Base-by-base conservation (phyloP, 1,140 invertebrate genomes). In the Leguminivora glycinivorella region DNA sequence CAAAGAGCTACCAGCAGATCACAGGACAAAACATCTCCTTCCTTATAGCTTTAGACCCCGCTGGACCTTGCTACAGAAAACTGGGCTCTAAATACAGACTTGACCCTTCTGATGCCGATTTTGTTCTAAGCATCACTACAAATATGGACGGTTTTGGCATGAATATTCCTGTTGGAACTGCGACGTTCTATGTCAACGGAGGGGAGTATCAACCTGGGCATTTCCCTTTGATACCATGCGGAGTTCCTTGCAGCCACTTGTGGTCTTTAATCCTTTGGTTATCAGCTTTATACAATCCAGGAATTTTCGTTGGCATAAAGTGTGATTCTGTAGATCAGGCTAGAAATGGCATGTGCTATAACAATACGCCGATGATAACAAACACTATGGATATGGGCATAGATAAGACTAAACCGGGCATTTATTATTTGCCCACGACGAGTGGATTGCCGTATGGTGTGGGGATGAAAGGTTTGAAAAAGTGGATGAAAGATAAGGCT, bases 61-160 rank as follows among this genome's bases (percentile, higher is more conserved):
- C 87, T 2, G 89, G 89, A 22, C 86, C 87, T 3, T 91, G 89
- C 58, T 91, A 88, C 66, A 78, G 87, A 26, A 81, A 88, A 26
- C 71, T 83, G 0, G 83, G 81, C 56, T 81, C 87, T 12, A 78
- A 83, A n/a, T 73, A 88, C 1, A 76, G 87, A 56, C 63, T 91
- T 5, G 87, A 91, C 43, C 40, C 40, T 43, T 43, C 40, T 43
- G 40, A 43, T 5, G 40, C 40, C 40, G 40, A 43, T n/a, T 43
- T 43, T 4, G 40, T 43, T 4, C 74, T 78, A 73, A 74, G 68
- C 12, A 92, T 96, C 70, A 93, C 94, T 72, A 95, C 95, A 0
- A 96, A 95, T 79, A 94, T 95, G 3, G 94, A 94, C 5, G 93
- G 92, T 10, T 94, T 93, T 72, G 95, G 95, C 0, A 95, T 95